phyloP scores from a whole-genome alignment of 2,113 vertebrate genomes.

The Cervus canadensis region DNA sequence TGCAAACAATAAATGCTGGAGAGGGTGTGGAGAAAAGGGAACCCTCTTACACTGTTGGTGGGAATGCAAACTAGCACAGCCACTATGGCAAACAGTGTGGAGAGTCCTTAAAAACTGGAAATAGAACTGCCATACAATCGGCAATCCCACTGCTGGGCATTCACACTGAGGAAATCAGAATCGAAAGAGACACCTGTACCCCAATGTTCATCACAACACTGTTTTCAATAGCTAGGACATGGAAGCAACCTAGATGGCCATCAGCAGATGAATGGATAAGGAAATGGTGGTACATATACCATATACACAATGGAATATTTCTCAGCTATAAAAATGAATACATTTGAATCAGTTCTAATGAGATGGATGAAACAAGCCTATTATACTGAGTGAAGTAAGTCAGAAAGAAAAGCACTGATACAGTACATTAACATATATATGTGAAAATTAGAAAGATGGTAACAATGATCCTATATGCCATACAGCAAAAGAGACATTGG shows the following conservation, averaged over 20 bases:
- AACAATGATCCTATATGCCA: not conserved
- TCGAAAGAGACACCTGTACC: accelerated
- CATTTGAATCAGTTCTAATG: not conserved
- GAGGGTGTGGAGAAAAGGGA: not conserved
- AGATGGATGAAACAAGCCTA: not conserved
- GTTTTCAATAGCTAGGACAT: not conserved
- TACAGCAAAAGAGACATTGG: not conserved
- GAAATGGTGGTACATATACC: not conserved
- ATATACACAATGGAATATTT: not conserved
- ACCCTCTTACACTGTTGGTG: not conserved
- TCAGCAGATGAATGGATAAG: not conserved
- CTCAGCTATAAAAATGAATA: not conserved
- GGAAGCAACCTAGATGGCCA: not conserved
- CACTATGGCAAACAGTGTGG: not conserved
- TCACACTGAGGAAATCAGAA: not conserved
- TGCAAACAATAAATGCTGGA: not conserved
- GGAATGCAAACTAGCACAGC: not conserved
- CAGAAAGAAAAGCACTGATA: not conserved
- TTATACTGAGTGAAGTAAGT: not conserved
- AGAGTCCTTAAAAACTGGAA: not conserved
- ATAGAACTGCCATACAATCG: accelerated
- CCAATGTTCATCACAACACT: not conserved
- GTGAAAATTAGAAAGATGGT: not conserved
- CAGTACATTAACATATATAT: not conserved
- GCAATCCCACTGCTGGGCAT: not conserved